Base-by-base conservation (phyloP, 2,797 vertebrate species). In the Coilia nasus region DNA sequence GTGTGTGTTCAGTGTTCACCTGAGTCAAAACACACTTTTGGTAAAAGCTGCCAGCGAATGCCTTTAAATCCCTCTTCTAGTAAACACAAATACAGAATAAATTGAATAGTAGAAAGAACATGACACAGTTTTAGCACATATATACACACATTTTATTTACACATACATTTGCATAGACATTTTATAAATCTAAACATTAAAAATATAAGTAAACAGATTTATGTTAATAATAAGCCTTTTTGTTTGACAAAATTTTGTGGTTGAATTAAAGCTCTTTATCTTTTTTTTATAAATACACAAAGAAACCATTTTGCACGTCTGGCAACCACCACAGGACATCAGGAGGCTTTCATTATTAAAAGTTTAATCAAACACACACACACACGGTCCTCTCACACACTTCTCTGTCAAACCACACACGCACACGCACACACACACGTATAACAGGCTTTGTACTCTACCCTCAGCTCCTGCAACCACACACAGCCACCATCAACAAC, bases 121-220 rank as follows among this genome's bases (percentile, higher is more conserved):
- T 14, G 54, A 78, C 14, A 81, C 57, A 71, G 44, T 2, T 15
- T 84, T 28, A 75, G 87, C 87, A 86, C 86, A 90, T 88, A 90
- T 91, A 88, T 88, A 91, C 87, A 89, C 80, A 89, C 28, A 86
- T 88, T 46, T 92, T 91, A 92, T 91, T 91, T 95, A 96, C 94
- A 95, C 91, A 93, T 90, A 91, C 81, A 6, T 92, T 93, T 95
- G 93, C 92, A 95, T 93, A 93, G 90, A 93, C 88, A 90, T 94
- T 78, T 92, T 91, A 54, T 91, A 83, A 91, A 91, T 91, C 87
- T 88, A 91, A 90, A 90, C 71, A 81, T 87, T 87, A 71, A 83
- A 92, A 88, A 90, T 83, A 91, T 89, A 89, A 93, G 93, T 94
- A 95, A 95, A 95, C 93, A 91, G 83, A 94, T 94, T 94, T 88